Evolutionary conservation across 2,797 vertebrate genomes (phyloP).

Genomic region (Scolopax bukidnonensis): DNA sequence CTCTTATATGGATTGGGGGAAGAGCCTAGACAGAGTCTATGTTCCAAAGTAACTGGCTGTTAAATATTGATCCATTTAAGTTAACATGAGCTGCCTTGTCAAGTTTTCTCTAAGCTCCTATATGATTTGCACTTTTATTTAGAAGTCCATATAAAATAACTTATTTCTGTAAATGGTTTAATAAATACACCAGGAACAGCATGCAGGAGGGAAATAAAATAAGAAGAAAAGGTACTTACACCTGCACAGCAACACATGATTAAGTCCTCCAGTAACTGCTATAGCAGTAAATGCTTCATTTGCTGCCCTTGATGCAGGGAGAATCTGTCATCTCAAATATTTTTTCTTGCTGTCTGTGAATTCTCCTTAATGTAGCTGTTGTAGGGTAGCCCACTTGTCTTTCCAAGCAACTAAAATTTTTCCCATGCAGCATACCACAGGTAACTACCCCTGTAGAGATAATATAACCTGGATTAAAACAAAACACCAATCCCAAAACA

Average conservation of each 20-base stretch:
- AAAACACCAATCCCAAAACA: background rate
- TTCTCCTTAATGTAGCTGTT: background rate
- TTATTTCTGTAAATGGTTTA: conserved; percentile 25
- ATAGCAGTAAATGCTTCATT: background rate
- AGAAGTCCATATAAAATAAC: background rate
- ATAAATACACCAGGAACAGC: background rate
- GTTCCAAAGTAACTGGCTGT: conserved; percentile 1
- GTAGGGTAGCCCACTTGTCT: background rate
- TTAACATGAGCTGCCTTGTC: background rate
- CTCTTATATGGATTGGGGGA: background rate
- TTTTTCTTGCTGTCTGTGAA: background rate
- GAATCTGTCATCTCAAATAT: background rate
- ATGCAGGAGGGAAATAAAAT: background rate
- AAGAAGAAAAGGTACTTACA: background rate
- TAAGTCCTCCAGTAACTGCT: conserved; percentile 29
- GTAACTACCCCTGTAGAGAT: background rate
- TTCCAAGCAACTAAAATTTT: background rate
- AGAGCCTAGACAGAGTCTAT: background rate
- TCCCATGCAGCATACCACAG: background rate
- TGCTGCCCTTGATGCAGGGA: background rate
- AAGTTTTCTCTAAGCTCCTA: background rate
- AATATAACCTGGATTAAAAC: background rate
- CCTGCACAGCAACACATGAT: background rate
- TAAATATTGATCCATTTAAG: conserved; percentile 33
- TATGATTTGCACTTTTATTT: conserved; percentile 3